phyloP scores from a whole-genome alignment of 1,140 invertebrate species.

The Vollenhovia emeryi region DNA sequence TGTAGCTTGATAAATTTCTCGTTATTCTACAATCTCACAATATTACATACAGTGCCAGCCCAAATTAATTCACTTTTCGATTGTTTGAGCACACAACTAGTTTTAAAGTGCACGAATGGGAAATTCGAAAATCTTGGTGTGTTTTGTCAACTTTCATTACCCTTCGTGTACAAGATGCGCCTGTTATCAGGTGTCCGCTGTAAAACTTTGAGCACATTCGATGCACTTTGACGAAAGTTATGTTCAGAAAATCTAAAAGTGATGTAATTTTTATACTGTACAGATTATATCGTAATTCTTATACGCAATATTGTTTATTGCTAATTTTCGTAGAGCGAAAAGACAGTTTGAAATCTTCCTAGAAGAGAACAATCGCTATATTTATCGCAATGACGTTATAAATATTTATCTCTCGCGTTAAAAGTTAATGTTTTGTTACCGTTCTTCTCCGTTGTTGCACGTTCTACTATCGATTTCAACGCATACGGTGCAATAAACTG shows the following conservation, averaged over 20 bases:
- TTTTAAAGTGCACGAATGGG: too few species aligned
- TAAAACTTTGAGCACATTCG: too few species aligned
- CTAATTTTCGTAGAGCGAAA: background rate
- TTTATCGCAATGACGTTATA: background rate
- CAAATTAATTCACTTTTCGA: too few species aligned
- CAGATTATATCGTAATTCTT: background rate
- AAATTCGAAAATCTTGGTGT: too few species aligned
- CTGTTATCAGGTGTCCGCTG: too few species aligned
- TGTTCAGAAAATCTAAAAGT: too few species aligned
- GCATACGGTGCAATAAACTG: constrained; percentile 3
- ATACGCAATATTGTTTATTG: background rate
- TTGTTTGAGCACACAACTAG: too few species aligned
- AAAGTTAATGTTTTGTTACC: background rate
- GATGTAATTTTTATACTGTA: too few species aligned
- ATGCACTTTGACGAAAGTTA: too few species aligned
- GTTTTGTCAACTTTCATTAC: too few species aligned
- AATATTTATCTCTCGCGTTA: background rate
- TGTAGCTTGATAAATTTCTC: background rate
- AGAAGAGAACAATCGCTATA: background rate
- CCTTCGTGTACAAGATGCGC: too few species aligned
- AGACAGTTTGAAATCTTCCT: background rate
- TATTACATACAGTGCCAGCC: background rate
- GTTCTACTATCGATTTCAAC: constrained; percentile 7
- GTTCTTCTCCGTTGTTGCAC: background rate
- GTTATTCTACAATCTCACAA: background rate